A percentile compares a stretch with the other conserved stretches of the same genome.
Conservation (phyloP, 2,888 invertebrate species). For the Xanthorhoe designata region DNA sequence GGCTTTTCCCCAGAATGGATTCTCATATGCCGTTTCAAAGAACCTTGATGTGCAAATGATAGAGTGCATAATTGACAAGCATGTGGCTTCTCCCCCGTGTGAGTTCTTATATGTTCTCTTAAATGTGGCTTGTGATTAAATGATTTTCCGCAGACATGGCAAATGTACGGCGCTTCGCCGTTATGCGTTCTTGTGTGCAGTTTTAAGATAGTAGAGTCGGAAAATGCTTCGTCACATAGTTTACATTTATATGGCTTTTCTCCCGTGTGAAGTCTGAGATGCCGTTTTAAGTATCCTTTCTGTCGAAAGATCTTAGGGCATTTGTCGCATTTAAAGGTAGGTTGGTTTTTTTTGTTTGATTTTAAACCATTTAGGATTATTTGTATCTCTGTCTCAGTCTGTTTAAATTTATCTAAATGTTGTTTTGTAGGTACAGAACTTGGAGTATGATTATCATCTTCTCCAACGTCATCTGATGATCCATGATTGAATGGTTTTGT, state of each 20-base stretch:
- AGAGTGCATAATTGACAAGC: conserved; percentile 5
- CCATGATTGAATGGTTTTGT: not conserved
- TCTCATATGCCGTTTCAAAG: conserved; percentile 13
- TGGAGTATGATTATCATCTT: not conserved
- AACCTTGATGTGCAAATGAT: conserved; percentile 16
- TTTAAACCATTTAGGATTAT: not conserved
- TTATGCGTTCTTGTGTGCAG: conserved; percentile 11
- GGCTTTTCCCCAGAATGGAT: conserved; percentile 25
- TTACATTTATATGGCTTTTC: conserved; percentile 20
- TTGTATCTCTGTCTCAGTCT: not conserved
- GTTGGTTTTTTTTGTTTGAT: not conserved
- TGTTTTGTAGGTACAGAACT: not conserved
- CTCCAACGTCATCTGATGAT: not conserved
- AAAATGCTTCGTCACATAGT: conserved; percentile 5
- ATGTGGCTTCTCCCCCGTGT: conserved; percentile 20
- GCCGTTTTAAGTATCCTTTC: conserved; percentile 20
- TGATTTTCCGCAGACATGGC: conserved; percentile 15
- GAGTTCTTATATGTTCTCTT: conserved; percentile 20
- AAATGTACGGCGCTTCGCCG: conserved; percentile 8
- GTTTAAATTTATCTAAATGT: not conserved
- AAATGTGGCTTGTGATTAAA: conserved; percentile 11
- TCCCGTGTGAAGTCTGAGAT: conserved; percentile 16
- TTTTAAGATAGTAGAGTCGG: conserved; percentile 12
- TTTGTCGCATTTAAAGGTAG: conserved; percentile 9
- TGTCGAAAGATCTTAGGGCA: conserved; percentile 24